These are phyloP conservation scores for Leptocoma aspasia DNA, from an alignment of 2,113 vertebrate species.

Conservation along the genomic window DNA sequence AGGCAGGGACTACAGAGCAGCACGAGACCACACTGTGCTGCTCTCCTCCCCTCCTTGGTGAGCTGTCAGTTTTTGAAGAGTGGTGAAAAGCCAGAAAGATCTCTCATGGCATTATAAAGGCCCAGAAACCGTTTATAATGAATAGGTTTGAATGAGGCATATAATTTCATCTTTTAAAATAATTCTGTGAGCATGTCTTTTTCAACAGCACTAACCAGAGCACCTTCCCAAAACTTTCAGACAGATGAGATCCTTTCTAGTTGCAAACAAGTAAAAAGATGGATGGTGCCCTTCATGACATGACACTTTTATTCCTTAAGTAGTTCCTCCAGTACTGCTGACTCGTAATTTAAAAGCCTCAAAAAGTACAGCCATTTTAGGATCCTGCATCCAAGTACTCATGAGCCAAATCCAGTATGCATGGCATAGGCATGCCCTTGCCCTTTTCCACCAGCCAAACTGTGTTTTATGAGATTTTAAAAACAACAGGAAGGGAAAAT, in stretches of 20 bases:
- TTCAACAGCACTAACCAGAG: not conserved
- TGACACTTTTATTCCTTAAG: not conserved
- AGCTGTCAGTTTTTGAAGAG: not conserved
- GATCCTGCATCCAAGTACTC: not conserved
- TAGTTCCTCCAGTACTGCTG: not conserved
- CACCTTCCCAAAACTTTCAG: not conserved
- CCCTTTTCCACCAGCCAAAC: not conserved
- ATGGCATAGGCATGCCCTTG: not conserved
- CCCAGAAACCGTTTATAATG: not conserved
- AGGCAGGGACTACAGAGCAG: not conserved
- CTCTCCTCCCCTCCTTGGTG: not conserved
- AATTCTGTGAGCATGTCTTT: not conserved
- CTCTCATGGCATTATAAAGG: not conserved
- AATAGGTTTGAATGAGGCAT: not conserved
- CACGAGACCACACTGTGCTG: accelerated
- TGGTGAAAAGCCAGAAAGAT: not conserved
- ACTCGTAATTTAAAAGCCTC: not conserved
- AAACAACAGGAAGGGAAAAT: not conserved
- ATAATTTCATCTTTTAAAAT: not conserved
- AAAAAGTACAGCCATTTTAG: not conserved
- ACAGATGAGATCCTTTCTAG: not conserved
- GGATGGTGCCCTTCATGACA: not conserved
- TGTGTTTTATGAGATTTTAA: not conserved
- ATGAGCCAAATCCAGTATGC: not conserved
- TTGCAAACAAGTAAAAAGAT: not conserved